Evolutionary conservation across 2,888 invertebrate genomes (phyloP), one percentile per base, ranked within the genome.

Genomic region (Papilio elwesi): DNA sequence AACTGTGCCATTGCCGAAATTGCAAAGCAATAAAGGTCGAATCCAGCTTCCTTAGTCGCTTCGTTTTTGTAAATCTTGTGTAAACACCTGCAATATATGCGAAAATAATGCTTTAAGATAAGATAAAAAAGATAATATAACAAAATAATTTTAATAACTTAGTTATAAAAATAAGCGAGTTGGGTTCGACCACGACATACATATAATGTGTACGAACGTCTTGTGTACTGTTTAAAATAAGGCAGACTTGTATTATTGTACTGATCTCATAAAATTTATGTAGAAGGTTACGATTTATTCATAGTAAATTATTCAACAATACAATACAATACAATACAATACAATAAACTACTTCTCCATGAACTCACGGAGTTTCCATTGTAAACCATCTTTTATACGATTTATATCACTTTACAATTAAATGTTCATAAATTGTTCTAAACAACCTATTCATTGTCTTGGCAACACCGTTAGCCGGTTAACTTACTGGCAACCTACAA

Each of bases 1-100:
- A 75, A 77, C 74, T 79, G 80, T 86, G 87, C 87, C 86, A 89
- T 89, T 89, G 87, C 85, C 80, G 84, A 88, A 90, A 89, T 90
- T 89, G 87, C 89, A 83, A 83, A 79, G 81, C 83, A 78, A 85
- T 86, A 84, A 86, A 83, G 80, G 81, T 78, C 74, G 68, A 74
- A 74, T 75, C 75, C 73, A 74, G 76, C 55, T 57, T 57, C 59
- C 43, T 62, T 59, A 59, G n/a, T 43, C n/a, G 43, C 15, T 43
- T 62, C 43, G 13, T 62, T 43, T 43, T 43, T 62, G 43, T 9
- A 59, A 59, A 15, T 59, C 6, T 10, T n/a, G 10, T 26, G 0
- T 11, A 62, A 43, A 62, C n/a, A 1, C n/a, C 10, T 6, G n/a
- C 12, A 6, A 43, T 43, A 43, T 0, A 43, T 7, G 43, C 43